Base-by-base conservation (phyloP, 2,797 vertebrate genomes). In the Peromyscus attwateri region DNA sequence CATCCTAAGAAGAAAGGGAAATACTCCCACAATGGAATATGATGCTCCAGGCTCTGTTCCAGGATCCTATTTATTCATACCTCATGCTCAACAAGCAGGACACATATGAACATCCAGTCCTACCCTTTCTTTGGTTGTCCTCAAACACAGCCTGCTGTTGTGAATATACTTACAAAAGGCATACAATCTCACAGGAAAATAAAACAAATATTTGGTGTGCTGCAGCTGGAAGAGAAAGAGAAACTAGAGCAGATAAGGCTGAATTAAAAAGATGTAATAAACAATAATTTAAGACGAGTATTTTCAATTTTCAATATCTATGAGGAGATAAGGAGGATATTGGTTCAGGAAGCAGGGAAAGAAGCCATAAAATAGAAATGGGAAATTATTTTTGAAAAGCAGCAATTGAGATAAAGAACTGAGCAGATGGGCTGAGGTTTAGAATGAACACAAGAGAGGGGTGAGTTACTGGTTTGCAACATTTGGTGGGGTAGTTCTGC, bases 261-360 rank as follows among this genome's bases (percentile, higher is more conserved):
- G 68, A 95, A 87, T 82, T 83, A 83, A 93, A 85, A 21, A 79
- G 27, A 62, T 16, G 62, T n/a, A 68, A 85, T 91, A 89, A 91
- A 90, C 14, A 70, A 49, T 80, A n/a, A 92, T 83, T 81, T 43
- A 62, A 76, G 87, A 64, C 12, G 76, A 94, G 19, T 40, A 52
- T 66, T 92, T 64, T 89, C 7, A 31, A 57, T 71, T 94, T 68
- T 88, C 14, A 37, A 60, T 95, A 91, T 89, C 23, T 84, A 6
- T 8, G 43, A 83, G 75, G 46, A 89, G 75, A 87, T 82, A 68
- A 92, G 13, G 40, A 55, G 49, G 25, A 94, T 25, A 82, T 13
- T 88, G 34, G 76, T 85, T 4, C 29, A 82, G 70, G 49, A 92
- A 87, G 62, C 91, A 88, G 17, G 52, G 49, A 91, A 13, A 13